phyloP scores from a whole-genome alignment of 1,140 invertebrate genomes.

The Hyles euphorbiae region DNA sequence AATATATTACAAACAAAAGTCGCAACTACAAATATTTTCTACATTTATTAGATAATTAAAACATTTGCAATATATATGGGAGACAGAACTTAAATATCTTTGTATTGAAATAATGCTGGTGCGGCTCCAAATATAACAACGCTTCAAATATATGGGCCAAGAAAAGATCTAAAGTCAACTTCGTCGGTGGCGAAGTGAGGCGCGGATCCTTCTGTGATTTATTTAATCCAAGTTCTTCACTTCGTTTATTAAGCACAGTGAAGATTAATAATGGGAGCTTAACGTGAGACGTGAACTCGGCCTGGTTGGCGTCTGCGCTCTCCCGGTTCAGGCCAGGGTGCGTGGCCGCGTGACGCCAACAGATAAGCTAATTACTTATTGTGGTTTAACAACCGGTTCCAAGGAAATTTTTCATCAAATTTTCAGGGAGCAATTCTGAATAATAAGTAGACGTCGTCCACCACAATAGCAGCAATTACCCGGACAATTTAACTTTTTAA shows the following conservation, averaged over 20 bases:
- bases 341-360: conserved; percentile 40
- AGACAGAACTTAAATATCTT: too few relatives aligned
- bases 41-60: too few relatives aligned
- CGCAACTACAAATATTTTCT: too few relatives aligned
- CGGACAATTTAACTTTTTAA: conserved; percentile 69
- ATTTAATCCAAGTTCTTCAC: conserved; percentile 42
- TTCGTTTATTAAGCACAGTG: conserved; percentile 49
- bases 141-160: too few relatives aligned
- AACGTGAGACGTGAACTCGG: conserved; percentile 40
- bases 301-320: conserved; percentile 14
- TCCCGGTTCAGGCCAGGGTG: conserved; percentile 20
- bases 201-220: conserved; percentile 36
- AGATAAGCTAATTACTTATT: conserved; percentile 66
- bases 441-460: conserved; percentile 48
- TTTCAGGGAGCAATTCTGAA: conserved; percentile 44
- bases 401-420: conserved; percentile 46
- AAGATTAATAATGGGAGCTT: conserved; percentile 46
- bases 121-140: too few relatives aligned
- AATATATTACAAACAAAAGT: too few relatives aligned
- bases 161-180: conserved; percentile 4
- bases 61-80: too few relatives aligned
- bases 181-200: conserved; percentile 20
- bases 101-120: too few relatives aligned
- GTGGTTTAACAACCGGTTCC: conserved; percentile 46
- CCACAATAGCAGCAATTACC: conserved; percentile 61